These are phyloP conservation scores for Lithodes maja DNA, from an alignment of 2,888 invertebrate species.

Conservation along the genomic window DNA sequence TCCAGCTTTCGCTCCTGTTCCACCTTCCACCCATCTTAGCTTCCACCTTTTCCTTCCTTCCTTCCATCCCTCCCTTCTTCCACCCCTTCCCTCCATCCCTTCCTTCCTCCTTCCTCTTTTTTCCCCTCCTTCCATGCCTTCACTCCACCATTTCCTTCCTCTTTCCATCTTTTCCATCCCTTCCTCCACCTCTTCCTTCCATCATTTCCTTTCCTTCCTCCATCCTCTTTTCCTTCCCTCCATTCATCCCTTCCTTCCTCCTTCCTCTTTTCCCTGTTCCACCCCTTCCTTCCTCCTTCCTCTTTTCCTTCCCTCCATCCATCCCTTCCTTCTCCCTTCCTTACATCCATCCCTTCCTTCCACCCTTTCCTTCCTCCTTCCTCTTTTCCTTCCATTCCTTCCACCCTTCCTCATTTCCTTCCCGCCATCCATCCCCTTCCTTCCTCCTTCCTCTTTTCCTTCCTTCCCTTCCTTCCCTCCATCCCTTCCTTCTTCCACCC, in stretches of 20 bases:
- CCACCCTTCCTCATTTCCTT: slow-evolving; percentile 6
- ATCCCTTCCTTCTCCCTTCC: neutral
- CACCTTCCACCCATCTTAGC: neutral
- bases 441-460: neutral
- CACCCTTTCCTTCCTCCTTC: neutral
- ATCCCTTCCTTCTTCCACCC: slow-evolving; percentile 9
- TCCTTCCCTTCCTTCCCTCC: neutral
- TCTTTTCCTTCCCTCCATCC: too few relatives aligned
- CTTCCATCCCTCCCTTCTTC: neutral
- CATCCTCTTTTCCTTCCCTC: neutral
- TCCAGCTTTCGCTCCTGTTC: neutral
- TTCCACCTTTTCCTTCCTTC: neutral
- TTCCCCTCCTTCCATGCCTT: neutral
- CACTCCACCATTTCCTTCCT: neutral
- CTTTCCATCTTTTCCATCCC: neutral
- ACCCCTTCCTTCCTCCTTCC: neutral
- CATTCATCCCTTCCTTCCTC: neutral
- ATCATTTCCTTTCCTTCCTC: neutral
- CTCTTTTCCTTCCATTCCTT: neutral
- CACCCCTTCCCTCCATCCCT: neutral
- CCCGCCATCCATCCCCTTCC: neutral
- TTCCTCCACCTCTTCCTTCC: neutral
- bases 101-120: neutral
- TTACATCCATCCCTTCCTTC: neutral
- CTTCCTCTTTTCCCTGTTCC: neutral